Percentiles rank a stretch among this genome's conserved stretches.
These are phyloP conservation scores for Venturia canescens DNA, from an alignment of 1,140 invertebrate species.

Conservation along the genomic window DNA sequence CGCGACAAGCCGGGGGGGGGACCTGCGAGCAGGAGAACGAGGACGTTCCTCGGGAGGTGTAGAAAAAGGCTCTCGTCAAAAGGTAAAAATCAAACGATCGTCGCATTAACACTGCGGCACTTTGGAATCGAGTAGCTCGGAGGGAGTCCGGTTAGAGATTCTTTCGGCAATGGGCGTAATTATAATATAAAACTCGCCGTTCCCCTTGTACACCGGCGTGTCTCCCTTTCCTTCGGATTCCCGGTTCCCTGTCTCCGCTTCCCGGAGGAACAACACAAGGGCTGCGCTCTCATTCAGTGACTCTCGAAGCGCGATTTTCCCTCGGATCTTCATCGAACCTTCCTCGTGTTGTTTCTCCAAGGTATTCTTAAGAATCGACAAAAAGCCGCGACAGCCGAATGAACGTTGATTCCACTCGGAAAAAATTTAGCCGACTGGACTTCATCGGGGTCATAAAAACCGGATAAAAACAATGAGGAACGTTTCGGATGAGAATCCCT, in stretches of 20 bases:
- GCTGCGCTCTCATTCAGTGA: conserved; percentile 53
- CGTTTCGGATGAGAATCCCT: conserved; percentile 59
- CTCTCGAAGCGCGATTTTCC: conserved; percentile 57
- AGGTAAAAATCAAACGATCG: neutral
- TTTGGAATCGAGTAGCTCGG: conserved; percentile 31
- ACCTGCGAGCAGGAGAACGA: too few relatives aligned
- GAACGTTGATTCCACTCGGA: too few relatives aligned
- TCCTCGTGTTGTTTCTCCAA: too few relatives aligned
- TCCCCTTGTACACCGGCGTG: conserved; percentile 61
- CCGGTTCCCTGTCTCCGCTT: conserved; percentile 59
- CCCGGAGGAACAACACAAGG: conserved; percentile 62
- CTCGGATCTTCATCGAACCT: neutral
- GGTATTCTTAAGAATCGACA: too few relatives aligned
- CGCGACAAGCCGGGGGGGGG: too few relatives aligned
- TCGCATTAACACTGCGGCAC: neutral
- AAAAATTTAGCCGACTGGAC: too few relatives aligned
- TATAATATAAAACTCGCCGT: conserved; percentile 71
- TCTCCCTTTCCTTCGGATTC: conserved; percentile 59
- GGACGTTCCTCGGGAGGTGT: too few relatives aligned
- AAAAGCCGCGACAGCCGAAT: too few relatives aligned
- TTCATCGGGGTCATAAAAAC: too few relatives aligned
- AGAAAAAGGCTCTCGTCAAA: too few relatives aligned
- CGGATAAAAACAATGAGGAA: neutral
- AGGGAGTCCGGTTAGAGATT: neutral
- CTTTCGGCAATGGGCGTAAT: conserved; percentile 63